Conservation (phyloP, 2,888 invertebrate genomes). For the Graphium colonna region DNA sequence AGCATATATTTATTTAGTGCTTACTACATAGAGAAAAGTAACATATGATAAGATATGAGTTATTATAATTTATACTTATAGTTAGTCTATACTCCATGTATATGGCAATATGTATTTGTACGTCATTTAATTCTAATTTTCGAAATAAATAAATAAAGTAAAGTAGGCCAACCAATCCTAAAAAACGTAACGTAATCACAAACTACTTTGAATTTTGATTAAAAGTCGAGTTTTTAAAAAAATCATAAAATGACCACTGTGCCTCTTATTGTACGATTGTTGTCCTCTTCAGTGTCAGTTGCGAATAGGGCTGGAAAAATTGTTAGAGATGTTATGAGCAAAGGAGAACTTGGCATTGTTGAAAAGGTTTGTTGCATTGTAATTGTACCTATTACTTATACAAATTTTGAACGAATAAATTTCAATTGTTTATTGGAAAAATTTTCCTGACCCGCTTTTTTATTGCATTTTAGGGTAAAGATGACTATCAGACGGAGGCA, state of each 20-base stretch:
- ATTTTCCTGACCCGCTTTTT: background rate
- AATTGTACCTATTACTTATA: background rate
- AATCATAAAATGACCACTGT: conserved; percentile 76
- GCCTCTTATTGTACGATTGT: conserved; percentile 84
- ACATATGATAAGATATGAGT: too few relatives aligned
- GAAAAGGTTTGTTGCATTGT: conserved; percentile 84
- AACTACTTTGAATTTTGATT: too few relatives aligned
- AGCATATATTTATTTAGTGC: too few relatives aligned
- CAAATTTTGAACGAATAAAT: conserved; percentile 22
- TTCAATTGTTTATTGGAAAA: background rate
- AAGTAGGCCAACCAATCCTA: too few relatives aligned
- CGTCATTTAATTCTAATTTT: too few relatives aligned
- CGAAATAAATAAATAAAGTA: too few relatives aligned
- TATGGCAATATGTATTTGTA: too few relatives aligned
- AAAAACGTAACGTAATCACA: too few relatives aligned
- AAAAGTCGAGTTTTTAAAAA: background rate
- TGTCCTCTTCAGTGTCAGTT: conserved; percentile 89
- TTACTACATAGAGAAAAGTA: too few relatives aligned
- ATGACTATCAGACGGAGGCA: conserved; percentile 98
- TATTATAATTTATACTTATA: too few relatives aligned
- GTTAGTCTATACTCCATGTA: too few relatives aligned
- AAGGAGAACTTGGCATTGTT: conserved; percentile 94
- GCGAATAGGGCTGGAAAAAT: conserved; percentile 93
- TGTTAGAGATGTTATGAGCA: conserved; percentile 93
- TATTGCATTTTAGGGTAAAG: conserved; percentile 82